Evolutionary conservation across 92 coral and sea anemone species (phyloP).

Genomic region (Epizoanthus ramosus): DNA sequence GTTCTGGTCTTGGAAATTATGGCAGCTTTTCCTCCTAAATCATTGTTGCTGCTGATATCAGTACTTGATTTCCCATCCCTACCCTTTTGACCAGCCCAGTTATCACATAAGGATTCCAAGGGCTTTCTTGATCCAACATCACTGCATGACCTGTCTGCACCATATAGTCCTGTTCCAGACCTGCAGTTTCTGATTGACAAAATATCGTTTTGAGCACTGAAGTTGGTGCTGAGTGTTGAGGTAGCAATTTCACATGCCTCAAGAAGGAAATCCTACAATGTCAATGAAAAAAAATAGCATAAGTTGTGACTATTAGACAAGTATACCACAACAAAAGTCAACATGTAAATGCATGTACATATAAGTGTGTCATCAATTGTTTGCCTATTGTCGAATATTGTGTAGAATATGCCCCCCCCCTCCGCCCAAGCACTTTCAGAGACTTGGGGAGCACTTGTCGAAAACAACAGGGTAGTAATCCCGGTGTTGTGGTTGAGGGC

Average conservation of each 20-base stretch:
- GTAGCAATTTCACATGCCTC: constrained; percentile 65
- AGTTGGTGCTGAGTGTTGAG: constrained; percentile 17
- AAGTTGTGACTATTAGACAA: neutral
- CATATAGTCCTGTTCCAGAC: neutral
- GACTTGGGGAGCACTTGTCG: too few relatives aligned
- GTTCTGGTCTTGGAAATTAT: neutral
- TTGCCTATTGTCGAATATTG: neutral
- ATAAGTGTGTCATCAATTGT: neutral
- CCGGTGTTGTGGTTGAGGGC: too few relatives aligned
- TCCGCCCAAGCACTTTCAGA: too few relatives aligned
- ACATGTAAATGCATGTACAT: neutral
- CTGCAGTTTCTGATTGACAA: neutral
- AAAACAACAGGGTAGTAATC: too few relatives aligned
- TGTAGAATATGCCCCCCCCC: too few relatives aligned
- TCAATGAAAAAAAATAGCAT: neutral
- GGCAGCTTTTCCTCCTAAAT: neutral
- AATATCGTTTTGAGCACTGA: neutral
- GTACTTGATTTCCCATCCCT: neutral
- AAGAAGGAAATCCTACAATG: constrained; percentile 66
- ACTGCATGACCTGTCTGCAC: neutral
- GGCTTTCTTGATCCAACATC: neutral
- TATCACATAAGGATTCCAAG: constrained; percentile 21
- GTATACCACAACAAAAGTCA: neutral
- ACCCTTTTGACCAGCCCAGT: neutral
- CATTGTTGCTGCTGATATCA: neutral